Base-by-base conservation (phyloP, 2,113 vertebrate genomes). In the Columbina picui region DNA sequence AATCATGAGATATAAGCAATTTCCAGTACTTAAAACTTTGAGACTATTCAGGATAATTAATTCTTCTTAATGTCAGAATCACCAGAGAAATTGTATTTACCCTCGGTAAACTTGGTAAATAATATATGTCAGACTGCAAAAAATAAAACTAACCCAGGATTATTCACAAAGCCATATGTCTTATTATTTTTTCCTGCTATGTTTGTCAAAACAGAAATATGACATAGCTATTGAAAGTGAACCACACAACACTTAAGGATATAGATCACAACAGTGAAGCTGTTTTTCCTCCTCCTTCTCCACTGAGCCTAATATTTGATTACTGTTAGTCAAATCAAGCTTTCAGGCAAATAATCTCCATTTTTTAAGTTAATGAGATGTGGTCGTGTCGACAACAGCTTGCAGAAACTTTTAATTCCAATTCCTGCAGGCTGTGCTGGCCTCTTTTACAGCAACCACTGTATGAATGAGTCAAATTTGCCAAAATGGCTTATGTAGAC, bases 331-430 rank as follows among this genome's bases (percentile, higher is more conserved):
- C 98, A 98, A 97, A 98, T 98, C 98, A 98, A 98, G 98, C 98
- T 98, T 97, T 98, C 97, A 98, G 98, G 98, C 98, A 98, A 98
- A 98, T 97, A 98, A 98, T 98, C 98, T 98, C 97, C 97, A 97
- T 98, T 98, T 98, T 98, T 98, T 97, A 98, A 98, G 97, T 98
- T 98, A 98, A 98, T 98, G 98, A 98, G 98, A 98, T 98, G 97
- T 98, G 98, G 98, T 98, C 97, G 94, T 97, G 98, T 97, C 56
- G 98, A 98, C 98, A 98, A 98, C 98, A 98, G 98, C 97, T 98
- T 98, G 98, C 95, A 98, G 98, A 97, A 98, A 98, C 98, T 98
- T 98, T 98, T 97, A 92, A 98, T 98, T 98, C 97, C 95, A 97
- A 98, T 98, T 98, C 98, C 98, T 98, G 97, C 97, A 98, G 98